A percentile compares a stretch with the other conserved stretches of the same genome.
Evolutionary conservation across 2,113 vertebrate genomes (phyloP).

Genomic region (Notiomystis cincta): DNA sequence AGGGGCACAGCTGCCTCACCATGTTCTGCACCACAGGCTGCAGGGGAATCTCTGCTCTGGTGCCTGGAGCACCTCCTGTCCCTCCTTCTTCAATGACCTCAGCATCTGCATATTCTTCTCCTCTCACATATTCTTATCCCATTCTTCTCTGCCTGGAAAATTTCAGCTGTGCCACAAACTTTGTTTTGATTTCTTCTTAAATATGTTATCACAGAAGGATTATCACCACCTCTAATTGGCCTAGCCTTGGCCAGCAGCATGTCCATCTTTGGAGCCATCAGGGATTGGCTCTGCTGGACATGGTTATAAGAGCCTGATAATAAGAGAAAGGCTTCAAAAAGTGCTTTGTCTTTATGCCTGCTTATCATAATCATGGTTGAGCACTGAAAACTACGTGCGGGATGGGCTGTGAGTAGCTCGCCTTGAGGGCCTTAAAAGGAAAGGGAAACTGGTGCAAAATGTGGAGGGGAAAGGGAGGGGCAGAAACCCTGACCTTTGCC

Average conservation of each 20-base stretch:
- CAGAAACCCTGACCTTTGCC: not conserved
- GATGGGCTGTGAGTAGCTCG: accelerated
- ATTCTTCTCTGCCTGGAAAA: not conserved
- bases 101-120: not conserved
- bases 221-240: not conserved
- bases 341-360: not conserved
- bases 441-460: accelerated
- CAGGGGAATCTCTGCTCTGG: not conserved
- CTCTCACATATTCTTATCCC: not conserved
- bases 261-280: not conserved
- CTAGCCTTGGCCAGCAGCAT: accelerated
- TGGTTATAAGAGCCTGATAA: not conserved
- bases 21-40: too few relatives aligned
- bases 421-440: not conserved
- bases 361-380: too few relatives aligned
- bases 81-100: not conserved
- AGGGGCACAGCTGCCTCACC: not conserved
- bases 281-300: too few relatives aligned
- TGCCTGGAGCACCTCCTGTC: not conserved
- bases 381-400: accelerated
- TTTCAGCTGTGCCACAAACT: not conserved
- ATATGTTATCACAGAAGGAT: not conserved
- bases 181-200: not conserved
- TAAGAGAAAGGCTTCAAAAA: not conserved
- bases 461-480: accelerated